A percentile compares a stretch with the other conserved stretches of the same genome.
Evolutionary conservation across 2,797 vertebrate species (phyloP).

Genomic region (Oreortyx pictus): DNA sequence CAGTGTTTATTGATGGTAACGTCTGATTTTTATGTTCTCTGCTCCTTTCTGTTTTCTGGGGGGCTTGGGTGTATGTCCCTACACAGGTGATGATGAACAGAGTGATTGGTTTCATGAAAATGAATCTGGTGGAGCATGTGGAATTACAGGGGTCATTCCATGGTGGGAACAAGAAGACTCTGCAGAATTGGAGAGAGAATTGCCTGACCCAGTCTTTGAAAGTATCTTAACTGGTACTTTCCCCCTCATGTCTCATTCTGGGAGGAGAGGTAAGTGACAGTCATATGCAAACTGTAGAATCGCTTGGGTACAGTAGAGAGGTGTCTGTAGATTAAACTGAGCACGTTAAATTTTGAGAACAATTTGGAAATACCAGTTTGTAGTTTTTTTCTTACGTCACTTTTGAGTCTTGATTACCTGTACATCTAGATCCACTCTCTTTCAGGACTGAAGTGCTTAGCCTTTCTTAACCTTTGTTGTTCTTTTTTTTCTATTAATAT

Average conservation of each 20-base stretch:
- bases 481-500: background rate
- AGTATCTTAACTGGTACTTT: constrained; percentile 95
- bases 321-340: background rate
- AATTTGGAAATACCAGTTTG: background rate
- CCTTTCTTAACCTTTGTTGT: background rate
- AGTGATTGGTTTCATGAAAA: constrained; percentile 98
- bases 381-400: background rate
- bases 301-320: background rate
- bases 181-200: constrained; percentile 85
- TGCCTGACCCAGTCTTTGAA: constrained; percentile 92
- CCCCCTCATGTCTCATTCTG: constrained; percentile 83
- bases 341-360: background rate
- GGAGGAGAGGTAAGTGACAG: constrained; percentile 82
- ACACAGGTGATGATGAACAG: constrained; percentile 93
- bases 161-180: constrained; percentile 96
- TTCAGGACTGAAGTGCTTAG: background rate
- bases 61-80: background rate
- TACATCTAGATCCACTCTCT: background rate
- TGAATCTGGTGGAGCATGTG: constrained; percentile 92
- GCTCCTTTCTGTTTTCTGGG: constrained; percentile 4
- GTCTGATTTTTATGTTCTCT: constrained; percentile 42
- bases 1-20: constrained; percentile 19
- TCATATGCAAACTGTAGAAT: background rate
- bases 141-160: constrained; percentile 91
- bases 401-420: background rate